Evolutionary conservation across 2,113 vertebrate genomes (phyloP).

Genomic region (Rutilus rutilus): DNA sequence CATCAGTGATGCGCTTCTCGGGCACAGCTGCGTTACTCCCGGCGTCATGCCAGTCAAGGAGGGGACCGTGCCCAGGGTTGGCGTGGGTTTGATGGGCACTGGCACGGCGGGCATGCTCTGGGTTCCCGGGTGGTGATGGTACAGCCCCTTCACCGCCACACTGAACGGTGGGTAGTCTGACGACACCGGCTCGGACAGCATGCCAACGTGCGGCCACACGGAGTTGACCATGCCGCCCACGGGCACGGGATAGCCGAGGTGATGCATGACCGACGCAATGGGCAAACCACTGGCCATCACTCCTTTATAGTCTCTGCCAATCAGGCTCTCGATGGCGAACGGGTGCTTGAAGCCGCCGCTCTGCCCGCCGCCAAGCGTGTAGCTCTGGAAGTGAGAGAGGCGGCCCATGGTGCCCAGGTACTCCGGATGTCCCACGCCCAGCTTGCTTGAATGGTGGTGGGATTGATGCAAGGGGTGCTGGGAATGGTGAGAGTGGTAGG

Average conservation of each 20-base stretch:
- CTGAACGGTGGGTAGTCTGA: constrained; percentile 90
- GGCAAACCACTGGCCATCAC: constrained; percentile 89
- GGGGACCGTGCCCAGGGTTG: constrained; percentile 79
- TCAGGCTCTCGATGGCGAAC: constrained; percentile 92
- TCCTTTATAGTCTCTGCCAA: constrained; percentile 94
- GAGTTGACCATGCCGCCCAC: constrained; percentile 89
- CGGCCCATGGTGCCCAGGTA: constrained; percentile 79
- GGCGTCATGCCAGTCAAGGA: constrained; percentile 80
- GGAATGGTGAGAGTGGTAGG: constrained; percentile 84
- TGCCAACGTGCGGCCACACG: constrained; percentile 93
- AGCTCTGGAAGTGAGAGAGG: constrained; percentile 85
- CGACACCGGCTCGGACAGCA: constrained; percentile 84
- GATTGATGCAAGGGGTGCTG: constrained; percentile 80
- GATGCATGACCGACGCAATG: constrained; percentile 94
- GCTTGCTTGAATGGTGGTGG: constrained; percentile 76
- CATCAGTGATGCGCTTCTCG: constrained; percentile 73
- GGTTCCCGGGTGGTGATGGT: constrained; percentile 76
- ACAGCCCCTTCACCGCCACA: constrained; percentile 89
- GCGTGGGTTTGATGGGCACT: constrained; percentile 93
- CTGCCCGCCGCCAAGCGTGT: constrained; percentile 68
- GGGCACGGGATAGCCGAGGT: constrained; percentile 90
- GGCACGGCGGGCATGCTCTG: constrained; percentile 91
- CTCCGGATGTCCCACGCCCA: constrained; percentile 72
- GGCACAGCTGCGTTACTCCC: constrained; percentile 76
- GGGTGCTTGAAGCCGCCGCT: constrained; percentile 90